These are phyloP conservation scores for Thermophis baileyi DNA, from an alignment of 2,113 vertebrate species.

Conservation along the genomic window DNA sequence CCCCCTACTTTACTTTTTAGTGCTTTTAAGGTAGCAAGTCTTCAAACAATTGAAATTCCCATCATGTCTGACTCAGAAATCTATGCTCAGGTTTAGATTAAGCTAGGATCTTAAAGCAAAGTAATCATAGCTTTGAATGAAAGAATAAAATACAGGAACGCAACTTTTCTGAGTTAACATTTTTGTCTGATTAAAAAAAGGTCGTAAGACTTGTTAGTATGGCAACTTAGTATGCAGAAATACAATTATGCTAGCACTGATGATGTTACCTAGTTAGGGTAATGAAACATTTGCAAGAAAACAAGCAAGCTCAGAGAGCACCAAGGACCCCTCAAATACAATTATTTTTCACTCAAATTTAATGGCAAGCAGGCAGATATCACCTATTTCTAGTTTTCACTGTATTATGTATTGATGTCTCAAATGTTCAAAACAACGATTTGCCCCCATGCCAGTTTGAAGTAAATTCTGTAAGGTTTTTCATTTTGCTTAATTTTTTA, in stretches of 20 bases:
- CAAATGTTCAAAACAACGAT: not conserved
- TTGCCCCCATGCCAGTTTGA: not conserved
- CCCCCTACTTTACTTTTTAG: too few species aligned
- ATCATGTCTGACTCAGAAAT: not conserved
- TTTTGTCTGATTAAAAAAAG: not conserved
- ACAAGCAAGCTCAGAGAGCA: too few species aligned
- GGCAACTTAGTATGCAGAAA: not conserved
- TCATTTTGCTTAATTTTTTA: not conserved
- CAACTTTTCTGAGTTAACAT: not conserved
- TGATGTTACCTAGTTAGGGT: too few species aligned
- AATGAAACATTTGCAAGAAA: too few species aligned
- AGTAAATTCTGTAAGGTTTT: not conserved
- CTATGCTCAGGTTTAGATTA: not conserved
- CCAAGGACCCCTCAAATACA: not conserved
- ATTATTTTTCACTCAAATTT: slow-evolving; percentile 2
- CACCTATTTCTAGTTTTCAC: rapidly evolving
- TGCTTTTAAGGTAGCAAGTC: not conserved
- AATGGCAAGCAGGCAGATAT: rapidly evolving
- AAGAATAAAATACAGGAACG: not conserved
- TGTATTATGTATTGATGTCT: too few species aligned
- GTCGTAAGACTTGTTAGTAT: not conserved
- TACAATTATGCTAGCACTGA: not conserved
- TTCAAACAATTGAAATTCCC: not conserved
- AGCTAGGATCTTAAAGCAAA: too few species aligned
- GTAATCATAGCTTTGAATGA: not conserved